phyloP scores from a whole-genome alignment of 2,113 vertebrate genomes.

The Elgaria multicarinata region DNA sequence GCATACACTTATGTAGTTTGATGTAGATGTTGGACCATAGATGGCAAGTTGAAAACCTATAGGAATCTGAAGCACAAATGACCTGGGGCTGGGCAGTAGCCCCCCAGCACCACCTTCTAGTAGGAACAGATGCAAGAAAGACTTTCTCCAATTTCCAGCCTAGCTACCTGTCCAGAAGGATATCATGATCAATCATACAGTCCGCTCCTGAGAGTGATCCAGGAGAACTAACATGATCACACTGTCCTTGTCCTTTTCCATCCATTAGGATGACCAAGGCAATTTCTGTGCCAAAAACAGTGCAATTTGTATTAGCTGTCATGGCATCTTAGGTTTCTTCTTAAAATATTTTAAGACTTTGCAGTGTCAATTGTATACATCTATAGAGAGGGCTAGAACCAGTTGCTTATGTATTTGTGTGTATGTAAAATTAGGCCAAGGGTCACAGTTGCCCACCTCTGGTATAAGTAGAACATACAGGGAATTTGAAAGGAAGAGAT shows the following conservation, averaged over 20 bases:
- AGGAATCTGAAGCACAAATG: background rate
- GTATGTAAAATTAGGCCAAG: too few relatives aligned
- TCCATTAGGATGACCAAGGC: background rate
- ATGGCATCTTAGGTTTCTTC: too few relatives aligned
- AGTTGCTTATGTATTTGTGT: too few relatives aligned
- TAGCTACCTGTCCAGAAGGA: background rate
- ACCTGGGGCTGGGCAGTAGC: background rate
- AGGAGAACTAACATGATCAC: background rate
- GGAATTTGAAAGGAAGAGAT: too few relatives aligned
- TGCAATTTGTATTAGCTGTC: too few relatives aligned
- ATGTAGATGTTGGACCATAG: background rate
- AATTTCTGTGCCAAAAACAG: background rate
- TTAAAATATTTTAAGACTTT: too few relatives aligned
- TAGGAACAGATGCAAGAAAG: background rate
- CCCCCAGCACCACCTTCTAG: background rate
- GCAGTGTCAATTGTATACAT: too few relatives aligned
- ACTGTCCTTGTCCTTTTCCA: background rate
- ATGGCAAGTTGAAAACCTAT: too few relatives aligned
- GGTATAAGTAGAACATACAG: too few relatives aligned
- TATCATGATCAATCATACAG: background rate
- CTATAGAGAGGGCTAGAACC: too few relatives aligned
- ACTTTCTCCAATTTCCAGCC: background rate
- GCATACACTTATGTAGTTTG: background rate
- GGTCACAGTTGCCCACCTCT: too few relatives aligned
- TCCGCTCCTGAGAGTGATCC: background rate